phyloP scores from a whole-genome alignment of 2,888 invertebrate species.

The Oscheius sp. region DNA sequence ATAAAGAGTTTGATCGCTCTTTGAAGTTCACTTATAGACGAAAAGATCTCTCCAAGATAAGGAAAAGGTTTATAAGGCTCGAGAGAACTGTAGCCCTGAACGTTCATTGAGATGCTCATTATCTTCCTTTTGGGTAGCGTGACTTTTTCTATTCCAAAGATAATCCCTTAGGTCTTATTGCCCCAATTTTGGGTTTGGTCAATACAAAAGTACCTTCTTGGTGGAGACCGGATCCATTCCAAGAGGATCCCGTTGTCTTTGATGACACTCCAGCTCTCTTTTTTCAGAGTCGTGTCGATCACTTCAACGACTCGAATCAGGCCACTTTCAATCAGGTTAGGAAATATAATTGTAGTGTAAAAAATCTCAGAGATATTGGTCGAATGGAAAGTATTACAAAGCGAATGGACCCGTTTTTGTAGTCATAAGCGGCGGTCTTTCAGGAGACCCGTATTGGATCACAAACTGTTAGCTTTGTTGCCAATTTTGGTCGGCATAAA shows the following conservation, averaged over 20 bases:
- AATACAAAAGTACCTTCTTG: not conserved
- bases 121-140: not conserved
- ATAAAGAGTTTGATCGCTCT: not conserved
- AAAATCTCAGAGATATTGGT: conserved; percentile 6
- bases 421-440: conserved; percentile 3
- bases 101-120: too few species aligned
- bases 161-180: not conserved
- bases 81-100: too few species aligned
- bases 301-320: not conserved
- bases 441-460: conserved; percentile 9
- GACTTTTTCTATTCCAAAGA: not conserved
- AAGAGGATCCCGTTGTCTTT: not conserved
- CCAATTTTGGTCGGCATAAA: not conserved
- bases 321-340: conserved; percentile 4
- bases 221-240: not conserved
- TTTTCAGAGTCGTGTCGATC: not conserved
- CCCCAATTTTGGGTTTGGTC: not conserved
- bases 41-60: too few species aligned
- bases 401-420: conserved; percentile 1
- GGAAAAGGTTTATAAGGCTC: too few species aligned
- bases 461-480: not conserved
- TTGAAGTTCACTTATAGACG: not conserved
- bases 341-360: not conserved
- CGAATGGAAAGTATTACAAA: not conserved
- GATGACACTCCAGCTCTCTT: not conserved